Evolutionary conservation across 2,797 vertebrate genomes (phyloP).

Genomic region (Pelodytes ibericus): DNA sequence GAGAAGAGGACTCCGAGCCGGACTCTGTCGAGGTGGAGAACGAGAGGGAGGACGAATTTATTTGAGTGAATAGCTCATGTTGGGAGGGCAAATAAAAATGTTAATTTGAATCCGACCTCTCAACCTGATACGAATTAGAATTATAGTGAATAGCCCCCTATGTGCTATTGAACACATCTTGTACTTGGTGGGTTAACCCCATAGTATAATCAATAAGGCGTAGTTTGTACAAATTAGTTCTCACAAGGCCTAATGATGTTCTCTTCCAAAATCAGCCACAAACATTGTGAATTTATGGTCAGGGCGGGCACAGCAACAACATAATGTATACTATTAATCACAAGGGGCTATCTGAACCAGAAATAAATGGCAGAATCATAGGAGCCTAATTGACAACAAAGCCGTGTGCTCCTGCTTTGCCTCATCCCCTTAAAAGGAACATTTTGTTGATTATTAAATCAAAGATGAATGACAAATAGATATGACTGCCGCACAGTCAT

Average conservation of each 20-base stretch:
- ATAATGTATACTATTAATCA: slow-evolving; percentile 35
- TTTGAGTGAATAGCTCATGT: no score
- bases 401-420: not conserved
- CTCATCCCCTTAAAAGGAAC: slow-evolving; percentile 2
- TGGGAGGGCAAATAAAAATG: no score
- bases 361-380: slow-evolving; percentile 13
- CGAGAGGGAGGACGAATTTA: no score
- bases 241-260: slow-evolving; percentile 9
- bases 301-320: slow-evolving; percentile 2
- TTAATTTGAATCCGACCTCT: no score
- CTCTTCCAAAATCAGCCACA: slow-evolving; percentile 19
- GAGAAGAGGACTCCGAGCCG: no score
- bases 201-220: no score
- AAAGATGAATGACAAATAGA: not conserved
- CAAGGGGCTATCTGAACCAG: not conserved
- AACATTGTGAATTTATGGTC: slow-evolving; percentile 31
- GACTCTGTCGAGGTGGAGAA: no score
- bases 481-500: not conserved
- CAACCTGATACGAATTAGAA: no score
- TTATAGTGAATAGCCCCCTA: no score
- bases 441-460: slow-evolving; percentile 19
- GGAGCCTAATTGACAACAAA: slow-evolving; percentile 13
- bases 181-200: no score
- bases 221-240: not conserved
- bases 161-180: no score